Conservation (phyloP, 2,797 vertebrate genomes). For the Pteronotus mesoamericanus region DNA sequence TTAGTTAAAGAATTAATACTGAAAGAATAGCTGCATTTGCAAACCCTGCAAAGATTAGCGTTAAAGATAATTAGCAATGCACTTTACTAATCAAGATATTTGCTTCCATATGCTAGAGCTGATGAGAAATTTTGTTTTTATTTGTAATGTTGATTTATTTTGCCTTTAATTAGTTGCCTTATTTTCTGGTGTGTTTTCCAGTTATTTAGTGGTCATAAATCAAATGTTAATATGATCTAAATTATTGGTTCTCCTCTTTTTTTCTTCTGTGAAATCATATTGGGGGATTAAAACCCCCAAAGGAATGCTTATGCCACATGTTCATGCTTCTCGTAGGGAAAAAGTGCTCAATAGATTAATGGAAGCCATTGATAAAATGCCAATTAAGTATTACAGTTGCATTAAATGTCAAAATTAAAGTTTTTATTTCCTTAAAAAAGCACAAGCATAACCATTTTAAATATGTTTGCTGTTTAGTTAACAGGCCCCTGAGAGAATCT, state of each 20-base stretch:
- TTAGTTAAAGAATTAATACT: neutral
- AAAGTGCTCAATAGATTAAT: neutral
- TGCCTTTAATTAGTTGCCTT: neutral
- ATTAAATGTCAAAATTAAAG: conserved; percentile 7
- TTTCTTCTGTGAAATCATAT: neutral
- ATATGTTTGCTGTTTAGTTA: neutral
- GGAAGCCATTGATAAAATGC: neutral
- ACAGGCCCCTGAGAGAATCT: neutral
- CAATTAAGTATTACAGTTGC: neutral
- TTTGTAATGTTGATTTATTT: neutral
- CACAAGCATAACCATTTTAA: neutral
- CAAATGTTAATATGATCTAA: neutral
- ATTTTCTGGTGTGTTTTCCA: neutral
- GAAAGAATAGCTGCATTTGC: neutral
- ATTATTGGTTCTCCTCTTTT: neutral
- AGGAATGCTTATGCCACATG: neutral
- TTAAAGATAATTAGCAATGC: neutral
- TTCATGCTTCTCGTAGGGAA: neutral
- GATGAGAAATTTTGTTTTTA: neutral
- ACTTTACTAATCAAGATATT: neutral
- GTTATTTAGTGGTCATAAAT: neutral
- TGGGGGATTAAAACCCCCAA: neutral
- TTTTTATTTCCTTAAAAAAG: neutral
- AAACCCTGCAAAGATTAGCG: neutral
- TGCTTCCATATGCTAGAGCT: neutral